A percentile compares a stretch with the other conserved stretches of the same genome.
These are phyloP conservation scores for Actias luna DNA, from an alignment of 2,888 invertebrate species.

Conservation along the genomic window DNA sequence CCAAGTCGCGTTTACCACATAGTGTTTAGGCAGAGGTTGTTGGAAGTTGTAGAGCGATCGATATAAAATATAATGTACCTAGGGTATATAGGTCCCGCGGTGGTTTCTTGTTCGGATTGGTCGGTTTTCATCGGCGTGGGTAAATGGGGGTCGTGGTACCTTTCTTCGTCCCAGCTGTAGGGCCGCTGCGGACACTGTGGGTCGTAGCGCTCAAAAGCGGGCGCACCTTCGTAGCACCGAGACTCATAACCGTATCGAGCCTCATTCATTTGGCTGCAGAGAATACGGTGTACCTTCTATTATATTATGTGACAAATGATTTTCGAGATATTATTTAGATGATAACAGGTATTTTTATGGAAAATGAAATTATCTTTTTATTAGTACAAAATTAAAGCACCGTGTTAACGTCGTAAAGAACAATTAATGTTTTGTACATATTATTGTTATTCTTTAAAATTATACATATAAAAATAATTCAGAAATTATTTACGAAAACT, in stretches of 20 bases:
- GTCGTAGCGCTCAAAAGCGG: slow-evolving; percentile 79
- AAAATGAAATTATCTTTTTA: no score
- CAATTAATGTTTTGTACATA: no score
- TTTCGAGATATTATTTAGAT: not conserved
- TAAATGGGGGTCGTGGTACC: slow-evolving; percentile 81
- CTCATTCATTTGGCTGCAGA: slow-evolving; percentile 82
- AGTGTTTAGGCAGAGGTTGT: slow-evolving; percentile 31
- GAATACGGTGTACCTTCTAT: not conserved
- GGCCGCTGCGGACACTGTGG: slow-evolving; percentile 76
- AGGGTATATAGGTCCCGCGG: slow-evolving; percentile 87
- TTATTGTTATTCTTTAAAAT: no score
- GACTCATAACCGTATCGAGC: slow-evolving; percentile 79
- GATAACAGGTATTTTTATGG: no score
- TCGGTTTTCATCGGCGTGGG: slow-evolving; percentile 87
- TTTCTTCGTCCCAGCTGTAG: slow-evolving; percentile 82
- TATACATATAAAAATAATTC: no score
- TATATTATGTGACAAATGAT: not conserved
- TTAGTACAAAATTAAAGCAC: no score
- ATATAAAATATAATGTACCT: slow-evolving; percentile 71
- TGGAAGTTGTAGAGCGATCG: slow-evolving; percentile 38
- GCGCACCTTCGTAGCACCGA: slow-evolving; percentile 77
- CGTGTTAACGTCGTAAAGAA: no score
- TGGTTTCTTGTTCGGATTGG: slow-evolving; percentile 84
- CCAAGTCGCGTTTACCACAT: slow-evolving; percentile 76
- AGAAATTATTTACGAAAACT: no score